Evolutionary conservation across 2,797 vertebrate genomes (phyloP).

Genomic region (Salmo trutta): DNA sequence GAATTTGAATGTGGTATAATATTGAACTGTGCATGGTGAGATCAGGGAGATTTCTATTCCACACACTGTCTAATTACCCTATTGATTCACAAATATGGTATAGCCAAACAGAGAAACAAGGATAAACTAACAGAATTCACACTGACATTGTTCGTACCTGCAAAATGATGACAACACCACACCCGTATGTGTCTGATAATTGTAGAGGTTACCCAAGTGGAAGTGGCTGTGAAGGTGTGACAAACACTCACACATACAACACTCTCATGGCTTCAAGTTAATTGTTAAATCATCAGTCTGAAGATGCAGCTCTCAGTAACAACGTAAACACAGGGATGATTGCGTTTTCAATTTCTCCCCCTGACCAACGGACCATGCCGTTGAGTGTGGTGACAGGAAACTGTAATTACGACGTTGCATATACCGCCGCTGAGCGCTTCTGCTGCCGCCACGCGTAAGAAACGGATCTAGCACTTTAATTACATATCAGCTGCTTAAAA

Average conservation of each 20-base stretch:
- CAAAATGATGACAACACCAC: conserved; percentile 60
- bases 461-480: conserved; percentile 31
- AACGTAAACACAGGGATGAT: conserved; percentile 40
- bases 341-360: conserved; percentile 36
- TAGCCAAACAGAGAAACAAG: conserved; percentile 58
- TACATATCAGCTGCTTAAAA: conserved; percentile 28
- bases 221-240: not conserved
- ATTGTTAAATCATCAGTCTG: conserved; percentile 26
- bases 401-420: conserved; percentile 32
- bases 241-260: not conserved
- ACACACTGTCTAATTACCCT: conserved; percentile 71
- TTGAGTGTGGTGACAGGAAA: conserved; percentile 13
- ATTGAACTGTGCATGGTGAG: too few species aligned
- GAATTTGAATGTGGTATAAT: conserved; percentile 67
- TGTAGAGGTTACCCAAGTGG: conserved; percentile 20
- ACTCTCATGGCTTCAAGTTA: not conserved
- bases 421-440: conserved; percentile 14
- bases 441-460: not conserved
- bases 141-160: conserved; percentile 68
- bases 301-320: conserved; percentile 18
- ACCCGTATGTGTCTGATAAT: conserved; percentile 51
- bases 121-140: conserved; percentile 66
- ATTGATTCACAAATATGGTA: conserved; percentile 61
- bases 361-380: conserved; percentile 31
- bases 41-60: conserved; percentile 51